These are phyloP conservation scores for Latrodectus hesperus DNA, from an alignment of 2,888 invertebrate species.

Conservation along the genomic window DNA sequence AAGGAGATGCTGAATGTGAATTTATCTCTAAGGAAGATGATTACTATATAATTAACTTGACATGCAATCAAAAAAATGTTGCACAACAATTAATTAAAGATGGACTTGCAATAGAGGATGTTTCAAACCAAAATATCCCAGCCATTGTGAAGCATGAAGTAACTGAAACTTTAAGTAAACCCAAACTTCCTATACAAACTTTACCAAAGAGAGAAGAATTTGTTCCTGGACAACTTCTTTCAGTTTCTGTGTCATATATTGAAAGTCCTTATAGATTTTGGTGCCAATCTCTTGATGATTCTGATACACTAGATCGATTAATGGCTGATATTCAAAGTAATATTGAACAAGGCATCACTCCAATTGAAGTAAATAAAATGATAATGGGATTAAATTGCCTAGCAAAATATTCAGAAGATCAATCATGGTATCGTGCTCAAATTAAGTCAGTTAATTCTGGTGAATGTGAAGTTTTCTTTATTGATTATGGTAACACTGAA, in stretches of 20 bases:
- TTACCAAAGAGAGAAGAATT: slow-evolving; percentile 5
- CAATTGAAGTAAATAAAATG: slow-evolving; percentile 8
- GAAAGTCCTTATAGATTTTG: slow-evolving; percentile 61
- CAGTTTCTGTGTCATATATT: slow-evolving; percentile 49
- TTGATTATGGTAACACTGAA: slow-evolving; percentile 67
- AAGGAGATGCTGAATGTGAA: slow-evolving; percentile 47
- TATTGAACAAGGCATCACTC: background rate
- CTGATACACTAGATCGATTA: slow-evolving; percentile 69
- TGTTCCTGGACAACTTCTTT: slow-evolving; percentile 38
- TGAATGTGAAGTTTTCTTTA: slow-evolving; percentile 46
- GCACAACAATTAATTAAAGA: slow-evolving; percentile 28
- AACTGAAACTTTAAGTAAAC: background rate
- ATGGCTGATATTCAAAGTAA: slow-evolving; percentile 49
- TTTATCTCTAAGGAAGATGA: slow-evolving; percentile 53
- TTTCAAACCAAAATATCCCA: background rate
- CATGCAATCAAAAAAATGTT: slow-evolving; percentile 47
- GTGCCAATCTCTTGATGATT: slow-evolving; percentile 66
- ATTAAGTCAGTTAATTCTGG: slow-evolving; percentile 51
- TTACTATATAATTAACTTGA: slow-evolving; percentile 47
- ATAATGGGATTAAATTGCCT: slow-evolving; percentile 42
- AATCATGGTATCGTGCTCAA: slow-evolving; percentile 72
- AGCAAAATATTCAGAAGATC: slow-evolving; percentile 72
- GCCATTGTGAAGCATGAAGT: no score
- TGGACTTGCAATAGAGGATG: slow-evolving; percentile 32
- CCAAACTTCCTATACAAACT: background rate